Percentiles rank a stretch among this genome's conserved stretches.
phyloP scores from a whole-genome alignment of 2,888 invertebrate genomes.

The Harpalus rubripes region DNA sequence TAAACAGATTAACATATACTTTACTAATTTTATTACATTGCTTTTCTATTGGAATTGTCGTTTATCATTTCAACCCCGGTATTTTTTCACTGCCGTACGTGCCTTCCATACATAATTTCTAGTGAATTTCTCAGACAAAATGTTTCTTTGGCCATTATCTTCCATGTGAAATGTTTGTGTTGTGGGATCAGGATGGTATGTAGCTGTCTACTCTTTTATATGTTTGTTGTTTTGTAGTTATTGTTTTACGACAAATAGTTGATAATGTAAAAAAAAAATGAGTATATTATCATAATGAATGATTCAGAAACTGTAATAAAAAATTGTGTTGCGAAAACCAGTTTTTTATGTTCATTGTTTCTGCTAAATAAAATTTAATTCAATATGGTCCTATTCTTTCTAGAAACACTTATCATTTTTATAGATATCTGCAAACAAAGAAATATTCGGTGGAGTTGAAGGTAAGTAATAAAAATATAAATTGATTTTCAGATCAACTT shows the following conservation, averaged over 20 bases:
- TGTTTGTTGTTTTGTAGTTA: slow-evolving; percentile 22
- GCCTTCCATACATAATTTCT: slow-evolving; percentile 63
- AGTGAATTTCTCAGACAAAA: slow-evolving; percentile 42
- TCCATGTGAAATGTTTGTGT: slow-evolving; percentile 37
- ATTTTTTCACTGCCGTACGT: slow-evolving; percentile 65
- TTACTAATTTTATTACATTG: slow-evolving; percentile 67
- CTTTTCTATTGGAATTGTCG: slow-evolving; percentile 65
- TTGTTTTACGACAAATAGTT: slow-evolving; percentile 22
- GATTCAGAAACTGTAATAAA: slow-evolving; percentile 51
- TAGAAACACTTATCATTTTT: slow-evolving; percentile 5
- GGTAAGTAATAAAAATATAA: background rate
- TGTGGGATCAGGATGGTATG: slow-evolving; percentile 41
- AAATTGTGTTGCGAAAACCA: slow-evolving; percentile 49
- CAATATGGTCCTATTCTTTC: slow-evolving; percentile 1
- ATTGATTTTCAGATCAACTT: slow-evolving; percentile 62
- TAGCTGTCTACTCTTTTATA: slow-evolving; percentile 29
- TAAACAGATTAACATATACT: slow-evolving; percentile 65
- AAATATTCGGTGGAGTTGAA: background rate
- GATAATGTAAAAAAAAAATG: slow-evolving; percentile 37
- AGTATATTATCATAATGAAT: slow-evolving; percentile 27
- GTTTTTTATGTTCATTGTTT: slow-evolving; percentile 51
- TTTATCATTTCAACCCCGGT: slow-evolving; percentile 54
- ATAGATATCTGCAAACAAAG: background rate
- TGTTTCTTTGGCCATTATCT: slow-evolving; percentile 32
- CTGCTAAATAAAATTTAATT: slow-evolving; percentile 36